These are phyloP conservation scores for Hyposoter didymator DNA, from an alignment of 2,888 invertebrate species.

Conservation along the genomic window DNA sequence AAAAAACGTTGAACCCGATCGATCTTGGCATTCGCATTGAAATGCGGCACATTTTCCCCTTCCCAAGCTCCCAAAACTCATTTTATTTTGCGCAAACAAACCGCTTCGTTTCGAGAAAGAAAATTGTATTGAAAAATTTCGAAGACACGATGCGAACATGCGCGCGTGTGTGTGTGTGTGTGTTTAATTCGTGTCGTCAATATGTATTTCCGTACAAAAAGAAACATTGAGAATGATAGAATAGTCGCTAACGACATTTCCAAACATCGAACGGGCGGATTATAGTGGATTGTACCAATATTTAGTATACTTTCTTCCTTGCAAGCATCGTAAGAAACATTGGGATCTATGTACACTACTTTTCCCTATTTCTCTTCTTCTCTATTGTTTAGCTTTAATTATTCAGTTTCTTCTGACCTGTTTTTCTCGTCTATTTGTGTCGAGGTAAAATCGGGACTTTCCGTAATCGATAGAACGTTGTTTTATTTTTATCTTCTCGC, in stretches of 20 bases:
- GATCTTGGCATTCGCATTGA: not conserved
- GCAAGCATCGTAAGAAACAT: constrained; percentile 64
- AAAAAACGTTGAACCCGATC: not conserved
- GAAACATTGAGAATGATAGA: constrained; percentile 48
- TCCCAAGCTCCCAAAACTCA: not conserved
- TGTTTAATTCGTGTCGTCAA: constrained; percentile 35
- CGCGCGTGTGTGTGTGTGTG: constrained; percentile 1
- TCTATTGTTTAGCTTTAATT: not conserved
- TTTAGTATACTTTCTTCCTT: constrained; percentile 56
- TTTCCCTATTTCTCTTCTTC: not conserved
- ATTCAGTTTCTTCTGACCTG: not conserved
- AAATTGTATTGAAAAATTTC: not conserved
- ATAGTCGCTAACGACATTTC: constrained; percentile 54
- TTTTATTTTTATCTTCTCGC: not conserved
- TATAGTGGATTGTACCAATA: constrained; percentile 70
- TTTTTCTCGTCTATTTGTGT: constrained; percentile 3
- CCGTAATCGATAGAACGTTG: not conserved
- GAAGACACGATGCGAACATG: not conserved
- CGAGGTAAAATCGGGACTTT: not conserved
- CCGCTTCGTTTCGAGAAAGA: not conserved
- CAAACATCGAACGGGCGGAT: constrained; percentile 74
- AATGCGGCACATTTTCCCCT: not conserved
- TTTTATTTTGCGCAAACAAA: not conserved
- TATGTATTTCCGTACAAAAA: constrained; percentile 42
- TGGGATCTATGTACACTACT: constrained; percentile 61